Percentiles rank a stretch among this genome's conserved stretches.
phyloP scores from a whole-genome alignment of 2,888 invertebrate genomes.

The Drosophila neotestacea region DNA sequence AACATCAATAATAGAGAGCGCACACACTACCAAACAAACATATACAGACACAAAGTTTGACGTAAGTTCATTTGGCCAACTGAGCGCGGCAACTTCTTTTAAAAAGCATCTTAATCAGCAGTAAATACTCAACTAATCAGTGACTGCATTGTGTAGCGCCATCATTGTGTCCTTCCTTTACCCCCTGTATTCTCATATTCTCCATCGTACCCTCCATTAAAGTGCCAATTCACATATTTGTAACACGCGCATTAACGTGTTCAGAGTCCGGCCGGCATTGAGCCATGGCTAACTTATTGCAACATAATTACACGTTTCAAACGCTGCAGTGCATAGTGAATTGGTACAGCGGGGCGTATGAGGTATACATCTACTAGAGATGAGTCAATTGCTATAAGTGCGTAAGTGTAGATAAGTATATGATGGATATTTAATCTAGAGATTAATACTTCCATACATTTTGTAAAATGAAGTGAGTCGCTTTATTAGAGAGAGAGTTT shows the following conservation, averaged over 20 bases:
- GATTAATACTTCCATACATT: background rate
- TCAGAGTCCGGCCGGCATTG: constrained; percentile 20
- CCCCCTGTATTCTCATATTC: no score
- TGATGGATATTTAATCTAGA: background rate
- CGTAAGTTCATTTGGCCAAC: constrained; percentile 60
- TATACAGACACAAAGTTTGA: constrained; percentile 48
- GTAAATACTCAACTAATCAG: constrained; percentile 82
- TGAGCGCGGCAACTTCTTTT: constrained; percentile 56
- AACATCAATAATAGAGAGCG: background rate
- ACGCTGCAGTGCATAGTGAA: constrained; percentile 52
- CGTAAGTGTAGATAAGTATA: background rate
- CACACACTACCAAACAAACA: constrained; percentile 10
- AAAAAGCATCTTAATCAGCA: constrained; percentile 80
- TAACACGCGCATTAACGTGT: constrained; percentile 47
- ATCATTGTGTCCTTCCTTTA: background rate
- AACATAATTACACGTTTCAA: constrained; percentile 74
- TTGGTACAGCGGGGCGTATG: constrained; percentile 40
- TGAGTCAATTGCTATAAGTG: background rate
- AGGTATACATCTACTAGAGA: constrained; percentile 33
- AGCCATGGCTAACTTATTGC: constrained; percentile 62
- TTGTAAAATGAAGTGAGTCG: background rate
- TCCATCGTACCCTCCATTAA: constrained; percentile 23
- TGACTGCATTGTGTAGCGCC: constrained; percentile 67
- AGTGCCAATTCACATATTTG: constrained; percentile 63
- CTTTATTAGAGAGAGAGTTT: background rate